Base-by-base conservation (phyloP, 1,140 invertebrate species). In the Drosophila ficusphila region DNA sequence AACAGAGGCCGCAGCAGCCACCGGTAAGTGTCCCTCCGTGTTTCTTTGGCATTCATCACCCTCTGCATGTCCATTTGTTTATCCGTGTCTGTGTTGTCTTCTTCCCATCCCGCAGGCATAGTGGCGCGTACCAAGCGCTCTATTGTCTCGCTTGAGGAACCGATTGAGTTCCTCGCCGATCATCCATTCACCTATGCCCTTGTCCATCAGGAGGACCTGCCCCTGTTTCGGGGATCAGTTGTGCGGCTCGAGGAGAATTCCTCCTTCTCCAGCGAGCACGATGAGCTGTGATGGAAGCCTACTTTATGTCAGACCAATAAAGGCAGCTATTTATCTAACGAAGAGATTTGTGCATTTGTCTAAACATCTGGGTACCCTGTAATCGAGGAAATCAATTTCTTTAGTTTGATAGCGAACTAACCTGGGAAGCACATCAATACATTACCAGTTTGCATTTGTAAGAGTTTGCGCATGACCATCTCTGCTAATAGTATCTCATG, bases 1-100 rank as follows among this genome's bases (percentile, higher is more conserved):
- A 23, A 93, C 92, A 19, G 93, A 93, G 73, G 94, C 94, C 7
- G 93, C 93, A 14, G 91, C 91, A 12, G 89, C 90, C 23, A 92
- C 92, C 27, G 90, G 92, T 92, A 79, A 76, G 79, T 33, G n/a
- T 46, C 4, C 14, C 7, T 14, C 2, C 2, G 2, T 16, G n/a
- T 14, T 11, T 47, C 11, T 11, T 29, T 34, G 18, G 23, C 23
- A 34, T 49, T 4, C 46, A 16, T 67, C 21, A 49, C 60, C 41
- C 12, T 51, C 8, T 47, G 44, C 52, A 49, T 46, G 38, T 27
- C 11, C 39, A 57, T 54, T 23, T 58, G 16, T 36, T 60, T 56
- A 57, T 56, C 12, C 33, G 46, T 75, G 25, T 57, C 23, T 56
- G 53, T 73, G 41, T 67, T 78, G 47, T 79, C 41, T 70, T 56